Conservation (phyloP, 2,888 invertebrate genomes). For the Trissoscelio sp. region DNA sequence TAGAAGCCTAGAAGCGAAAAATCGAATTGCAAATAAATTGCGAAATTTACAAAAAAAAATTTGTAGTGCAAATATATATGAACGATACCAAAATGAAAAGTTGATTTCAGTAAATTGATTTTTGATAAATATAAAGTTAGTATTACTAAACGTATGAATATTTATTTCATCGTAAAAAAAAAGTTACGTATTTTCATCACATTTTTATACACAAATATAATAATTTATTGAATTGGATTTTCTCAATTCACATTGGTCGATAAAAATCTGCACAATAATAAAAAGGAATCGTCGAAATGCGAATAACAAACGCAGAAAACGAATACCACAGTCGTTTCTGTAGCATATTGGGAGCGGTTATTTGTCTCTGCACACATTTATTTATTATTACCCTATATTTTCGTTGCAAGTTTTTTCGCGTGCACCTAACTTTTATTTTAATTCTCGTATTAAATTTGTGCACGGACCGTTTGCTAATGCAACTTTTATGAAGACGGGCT, state of each 20-base stretch:
- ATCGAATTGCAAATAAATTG: not conserved
- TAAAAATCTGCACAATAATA: constrained; percentile 8
- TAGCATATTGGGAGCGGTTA: not conserved
- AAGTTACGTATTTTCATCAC: no score
- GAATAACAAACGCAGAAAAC: constrained; percentile 9
- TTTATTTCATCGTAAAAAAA: no score
- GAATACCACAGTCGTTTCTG: not conserved
- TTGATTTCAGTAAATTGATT: no score
- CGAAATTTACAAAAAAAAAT: no score
- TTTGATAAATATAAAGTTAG: no score
- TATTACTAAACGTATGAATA: no score
- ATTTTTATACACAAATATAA: no score
- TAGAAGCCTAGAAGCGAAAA: not conserved
- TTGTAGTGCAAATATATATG: no score
- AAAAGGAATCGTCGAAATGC: constrained; percentile 2
- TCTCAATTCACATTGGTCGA: not conserved
- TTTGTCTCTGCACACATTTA: constrained; percentile 10
- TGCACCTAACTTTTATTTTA: not conserved
- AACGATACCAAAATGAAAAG: no score
- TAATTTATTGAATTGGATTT: no score
- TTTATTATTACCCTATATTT: constrained; percentile 14
- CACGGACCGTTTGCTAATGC: not conserved
- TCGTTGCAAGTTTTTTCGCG: not conserved
- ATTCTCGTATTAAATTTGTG: not conserved
- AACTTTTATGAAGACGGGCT: not conserved